These are phyloP conservation scores for Trichogramma dendrolimi DNA, from an alignment of 2,888 invertebrate genomes.

Conservation along the genomic window DNA sequence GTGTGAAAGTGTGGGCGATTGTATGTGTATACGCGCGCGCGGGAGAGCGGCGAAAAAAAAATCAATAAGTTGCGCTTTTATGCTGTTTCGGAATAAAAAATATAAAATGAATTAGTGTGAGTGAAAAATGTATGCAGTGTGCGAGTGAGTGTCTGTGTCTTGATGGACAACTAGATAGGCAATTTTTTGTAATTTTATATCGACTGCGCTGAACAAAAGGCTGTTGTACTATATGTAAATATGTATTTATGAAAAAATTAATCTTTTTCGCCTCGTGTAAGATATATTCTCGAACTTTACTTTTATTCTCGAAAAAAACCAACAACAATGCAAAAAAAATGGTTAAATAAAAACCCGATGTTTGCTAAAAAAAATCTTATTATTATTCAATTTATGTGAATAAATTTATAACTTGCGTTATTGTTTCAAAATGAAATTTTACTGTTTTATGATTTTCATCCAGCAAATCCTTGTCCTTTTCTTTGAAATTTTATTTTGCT, in stretches of 20 bases:
- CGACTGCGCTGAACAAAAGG: slow-evolving; percentile 42
- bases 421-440: slow-evolving; percentile 42
- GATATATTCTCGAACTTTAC: slow-evolving; percentile 42
- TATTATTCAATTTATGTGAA: slow-evolving; percentile 52
- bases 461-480: background rate
- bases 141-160: slow-evolving; percentile 1
- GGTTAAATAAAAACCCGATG: slow-evolving; percentile 32
- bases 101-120: background rate
- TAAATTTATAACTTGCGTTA: slow-evolving; percentile 53
- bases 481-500: no score
- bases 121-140: background rate
- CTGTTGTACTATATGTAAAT: slow-evolving; percentile 52
- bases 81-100: slow-evolving; percentile 11
- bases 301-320: slow-evolving; percentile 28
- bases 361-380: slow-evolving; percentile 45
- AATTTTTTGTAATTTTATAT: slow-evolving; percentile 53
- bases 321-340: slow-evolving; percentile 9
- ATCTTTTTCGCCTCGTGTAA: slow-evolving; percentile 51
- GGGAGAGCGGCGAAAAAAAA: slow-evolving; percentile 2
- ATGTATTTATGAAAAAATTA: slow-evolving; percentile 44
- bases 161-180: slow-evolving; percentile 43
- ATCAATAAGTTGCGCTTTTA: background rate
- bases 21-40: background rate
- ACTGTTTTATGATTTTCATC: slow-evolving; percentile 25
- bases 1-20: background rate